Percentiles rank a stretch among this genome's conserved stretches.
phyloP scores from a whole-genome alignment of 2,888 invertebrate species.

The Xiphydria camelus region DNA sequence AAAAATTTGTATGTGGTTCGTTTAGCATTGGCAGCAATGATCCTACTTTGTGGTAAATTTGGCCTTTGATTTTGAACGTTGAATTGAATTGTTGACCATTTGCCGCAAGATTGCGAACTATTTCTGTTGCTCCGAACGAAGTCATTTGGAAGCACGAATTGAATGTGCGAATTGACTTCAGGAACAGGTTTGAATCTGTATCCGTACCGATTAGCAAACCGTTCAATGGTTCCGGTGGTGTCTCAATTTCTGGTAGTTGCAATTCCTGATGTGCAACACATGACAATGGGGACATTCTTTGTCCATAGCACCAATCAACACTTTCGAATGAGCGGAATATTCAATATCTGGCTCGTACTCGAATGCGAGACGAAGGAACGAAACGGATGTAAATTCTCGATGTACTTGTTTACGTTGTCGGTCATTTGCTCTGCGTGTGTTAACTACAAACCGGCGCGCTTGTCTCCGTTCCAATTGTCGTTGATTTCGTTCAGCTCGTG shows the following conservation, averaged over 20 bases:
- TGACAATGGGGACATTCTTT: constrained; percentile 22
- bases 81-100: constrained; percentile 2
- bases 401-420: constrained; percentile 15
- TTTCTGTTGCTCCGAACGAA: constrained; percentile 10
- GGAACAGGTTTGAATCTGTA: constrained; percentile 32
- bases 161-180: constrained; percentile 30
- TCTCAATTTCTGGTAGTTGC: constrained; percentile 44
- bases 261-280: constrained; percentile 51
- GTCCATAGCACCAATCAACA: constrained; percentile 11
- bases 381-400: constrained; percentile 19
- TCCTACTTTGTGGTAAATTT: constrained; percentile 9
- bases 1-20: constrained; percentile 2
- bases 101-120: constrained; percentile 1
- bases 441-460: constrained; percentile 7
- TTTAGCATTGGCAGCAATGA: constrained; percentile 9
- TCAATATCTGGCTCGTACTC: constrained; percentile 35
- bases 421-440: constrained; percentile 15
- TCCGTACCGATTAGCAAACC: constrained; percentile 25
- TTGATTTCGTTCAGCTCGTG: no score
- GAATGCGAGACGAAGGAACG: constrained; percentile 29
- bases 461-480: constrained; percentile 10
- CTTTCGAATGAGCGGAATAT: constrained; percentile 29
- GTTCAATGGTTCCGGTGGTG: constrained; percentile 46
- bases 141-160: constrained; percentile 28
- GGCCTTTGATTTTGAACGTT: constrained; percentile 11